phyloP scores from a whole-genome alignment of 2,797 vertebrate genomes.

The Rhabdomys pumilio region DNA sequence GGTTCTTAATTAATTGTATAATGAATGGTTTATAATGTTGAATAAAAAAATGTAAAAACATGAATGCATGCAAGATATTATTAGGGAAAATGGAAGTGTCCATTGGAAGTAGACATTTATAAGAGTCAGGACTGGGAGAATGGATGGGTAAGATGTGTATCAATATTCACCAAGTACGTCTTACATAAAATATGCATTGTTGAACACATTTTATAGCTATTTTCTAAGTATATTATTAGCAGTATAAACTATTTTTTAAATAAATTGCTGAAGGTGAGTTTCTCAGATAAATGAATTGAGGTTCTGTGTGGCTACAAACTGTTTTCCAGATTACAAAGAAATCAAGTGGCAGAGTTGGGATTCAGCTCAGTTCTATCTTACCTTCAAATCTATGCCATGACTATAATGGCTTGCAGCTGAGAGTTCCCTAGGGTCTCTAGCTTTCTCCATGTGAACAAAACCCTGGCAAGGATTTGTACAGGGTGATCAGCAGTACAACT shows the following conservation, averaged over 20 bases:
- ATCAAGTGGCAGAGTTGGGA: constrained; percentile 13
- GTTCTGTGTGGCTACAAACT: neutral
- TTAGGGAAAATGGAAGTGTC: neutral
- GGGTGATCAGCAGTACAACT: neutral
- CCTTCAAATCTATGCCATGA: neutral
- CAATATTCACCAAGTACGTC: neutral
- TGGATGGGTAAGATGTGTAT: neutral
- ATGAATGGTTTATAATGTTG: constrained; percentile 35
- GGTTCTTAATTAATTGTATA: constrained; percentile 37
- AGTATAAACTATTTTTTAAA: neutral
- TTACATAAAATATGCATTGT: neutral
- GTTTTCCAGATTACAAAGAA: constrained; percentile 29
- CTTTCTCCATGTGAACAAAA: neutral
- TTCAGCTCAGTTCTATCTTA: constrained; percentile 8
- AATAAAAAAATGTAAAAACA: constrained; percentile 27
- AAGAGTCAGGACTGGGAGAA: neutral
- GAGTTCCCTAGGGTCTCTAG: neutral
- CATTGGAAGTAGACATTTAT: neutral
- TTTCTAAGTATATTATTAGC: neutral
- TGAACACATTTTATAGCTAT: neutral
- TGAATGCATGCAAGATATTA: neutral
- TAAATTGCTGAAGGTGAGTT: constrained; percentile 14
- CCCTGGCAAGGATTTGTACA: neutral
- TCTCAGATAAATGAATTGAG: constrained; percentile 39
- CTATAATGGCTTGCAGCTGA: neutral